Percentiles rank a stretch among this genome's conserved stretches.
Evolutionary conservation across 1,140 invertebrate genomes (phyloP).

Genomic region (Pristionchus pacificus): DNA sequence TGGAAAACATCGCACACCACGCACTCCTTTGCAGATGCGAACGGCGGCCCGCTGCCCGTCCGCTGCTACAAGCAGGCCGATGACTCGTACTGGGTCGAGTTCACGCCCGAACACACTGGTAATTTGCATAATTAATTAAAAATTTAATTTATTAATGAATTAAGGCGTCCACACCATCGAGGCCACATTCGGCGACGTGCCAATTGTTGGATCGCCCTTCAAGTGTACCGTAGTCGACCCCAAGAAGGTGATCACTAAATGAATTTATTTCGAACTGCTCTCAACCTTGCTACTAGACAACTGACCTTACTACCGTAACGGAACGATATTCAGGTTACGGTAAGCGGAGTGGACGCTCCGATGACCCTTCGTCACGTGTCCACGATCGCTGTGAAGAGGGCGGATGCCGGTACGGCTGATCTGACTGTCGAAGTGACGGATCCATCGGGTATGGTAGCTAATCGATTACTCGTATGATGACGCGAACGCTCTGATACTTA

Average conservation of each 20-base stretch:
- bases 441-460: conserved; percentile 3
- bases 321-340: conserved; percentile 14
- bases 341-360: conserved; percentile 59
- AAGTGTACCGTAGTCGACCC: conserved; percentile 90
- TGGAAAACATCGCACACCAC: not conserved
- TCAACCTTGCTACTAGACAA: too few species aligned
- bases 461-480: too few species aligned
- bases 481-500: too few species aligned
- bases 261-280: not conserved
- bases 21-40: conserved; percentile 66
- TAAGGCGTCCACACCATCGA: conserved; percentile 74
- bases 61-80: conserved; percentile 91
- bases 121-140: too few species aligned
- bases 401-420: conserved; percentile 37
- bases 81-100: conserved; percentile 84
- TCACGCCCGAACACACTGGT: conserved; percentile 69
- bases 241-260: conserved; percentile 64
- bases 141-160: conserved; percentile 1
- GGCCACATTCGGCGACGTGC: conserved; percentile 83
- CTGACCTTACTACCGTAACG: too few species aligned
- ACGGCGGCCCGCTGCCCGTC: conserved; percentile 82
- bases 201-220: conserved; percentile 89
- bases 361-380: conserved; percentile 59
- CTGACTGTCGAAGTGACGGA: conserved; percentile 29
- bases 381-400: conserved; percentile 47